Evolutionary conservation across 2,888 invertebrate species (phyloP).

Genomic region (Linhomoeus sp.): DNA sequence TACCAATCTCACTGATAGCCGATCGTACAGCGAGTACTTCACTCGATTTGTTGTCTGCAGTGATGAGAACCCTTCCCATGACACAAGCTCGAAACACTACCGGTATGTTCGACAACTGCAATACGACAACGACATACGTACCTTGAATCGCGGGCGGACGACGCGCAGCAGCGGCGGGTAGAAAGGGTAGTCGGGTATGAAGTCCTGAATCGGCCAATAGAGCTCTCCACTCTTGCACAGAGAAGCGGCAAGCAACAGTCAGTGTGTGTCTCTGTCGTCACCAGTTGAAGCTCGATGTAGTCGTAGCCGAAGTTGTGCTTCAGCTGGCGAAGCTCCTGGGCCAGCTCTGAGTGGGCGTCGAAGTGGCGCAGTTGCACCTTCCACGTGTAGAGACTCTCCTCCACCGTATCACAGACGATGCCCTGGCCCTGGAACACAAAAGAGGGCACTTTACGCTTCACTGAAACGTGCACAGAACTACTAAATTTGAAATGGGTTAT

Average conservation of each 20-base stretch:
- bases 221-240: too few species aligned
- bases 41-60: neutral
- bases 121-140: conserved; percentile 8
- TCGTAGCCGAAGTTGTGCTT: conserved; percentile 23
- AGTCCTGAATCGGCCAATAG: too few species aligned
- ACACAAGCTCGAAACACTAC: too few species aligned
- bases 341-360: conserved; percentile 9
- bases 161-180: conserved; percentile 29
- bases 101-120: too few species aligned
- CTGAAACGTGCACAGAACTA: neutral
- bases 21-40: neutral
- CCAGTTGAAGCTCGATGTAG: conserved; percentile 28
- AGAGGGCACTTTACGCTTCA: neutral
- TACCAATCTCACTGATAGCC: too few species aligned
- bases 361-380: neutral
- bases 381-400: conserved; percentile 5
- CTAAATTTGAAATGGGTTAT: neutral
- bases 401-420: neutral
- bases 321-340: conserved; percentile 19
- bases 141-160: conserved; percentile 27
- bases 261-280: too few species aligned
- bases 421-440: neutral
- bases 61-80: too few species aligned
- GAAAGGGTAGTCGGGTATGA: conserved; percentile 30
- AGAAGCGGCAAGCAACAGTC: too few species aligned